Conservation (phyloP, 2,113 vertebrate genomes). For the Brienomyrus brachyistius region DNA sequence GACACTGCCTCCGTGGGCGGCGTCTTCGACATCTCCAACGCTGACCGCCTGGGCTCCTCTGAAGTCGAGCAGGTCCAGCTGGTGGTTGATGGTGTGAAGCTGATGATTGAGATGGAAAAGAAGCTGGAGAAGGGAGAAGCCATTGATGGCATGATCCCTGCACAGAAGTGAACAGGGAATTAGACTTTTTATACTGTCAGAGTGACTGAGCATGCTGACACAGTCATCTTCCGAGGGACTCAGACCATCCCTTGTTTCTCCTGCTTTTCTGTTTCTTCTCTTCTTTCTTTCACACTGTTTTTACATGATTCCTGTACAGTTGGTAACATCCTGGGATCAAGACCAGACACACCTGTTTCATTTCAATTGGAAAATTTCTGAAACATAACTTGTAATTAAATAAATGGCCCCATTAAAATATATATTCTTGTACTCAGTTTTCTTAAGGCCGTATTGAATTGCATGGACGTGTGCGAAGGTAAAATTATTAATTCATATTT, state of each 20-base stretch:
- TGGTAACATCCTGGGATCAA: constrained; percentile 65
- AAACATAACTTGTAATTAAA: constrained; percentile 59
- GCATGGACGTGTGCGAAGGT: neutral
- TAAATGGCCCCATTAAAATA: constrained; percentile 44
- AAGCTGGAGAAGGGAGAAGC: constrained; percentile 85
- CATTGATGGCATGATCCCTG: constrained; percentile 87
- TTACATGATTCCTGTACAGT: constrained; percentile 35
- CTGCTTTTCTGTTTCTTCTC: constrained; percentile 9
- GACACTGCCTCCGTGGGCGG: constrained; percentile 88
- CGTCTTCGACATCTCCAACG: constrained; percentile 91
- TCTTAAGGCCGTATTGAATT: neutral
- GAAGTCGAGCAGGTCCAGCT: constrained; percentile 91
- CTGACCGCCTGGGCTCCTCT: constrained; percentile 84
- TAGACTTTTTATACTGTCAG: constrained; percentile 33
- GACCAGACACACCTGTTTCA: constrained; percentile 49
- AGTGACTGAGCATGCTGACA: constrained; percentile 39
- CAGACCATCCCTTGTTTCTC: constrained; percentile 32
- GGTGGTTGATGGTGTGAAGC: constrained; percentile 92
- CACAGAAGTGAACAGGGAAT: constrained; percentile 76
- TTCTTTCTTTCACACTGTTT: constrained; percentile 12
- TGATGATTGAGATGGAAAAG: constrained; percentile 97
- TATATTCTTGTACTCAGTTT: neutral
- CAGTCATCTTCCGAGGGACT: constrained; percentile 45
- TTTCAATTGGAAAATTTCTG: constrained; percentile 44
- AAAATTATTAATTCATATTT: neutral